These are phyloP conservation scores for Ischnura elegans DNA, from an alignment of 2,888 invertebrate genomes.

Conservation along the genomic window DNA sequence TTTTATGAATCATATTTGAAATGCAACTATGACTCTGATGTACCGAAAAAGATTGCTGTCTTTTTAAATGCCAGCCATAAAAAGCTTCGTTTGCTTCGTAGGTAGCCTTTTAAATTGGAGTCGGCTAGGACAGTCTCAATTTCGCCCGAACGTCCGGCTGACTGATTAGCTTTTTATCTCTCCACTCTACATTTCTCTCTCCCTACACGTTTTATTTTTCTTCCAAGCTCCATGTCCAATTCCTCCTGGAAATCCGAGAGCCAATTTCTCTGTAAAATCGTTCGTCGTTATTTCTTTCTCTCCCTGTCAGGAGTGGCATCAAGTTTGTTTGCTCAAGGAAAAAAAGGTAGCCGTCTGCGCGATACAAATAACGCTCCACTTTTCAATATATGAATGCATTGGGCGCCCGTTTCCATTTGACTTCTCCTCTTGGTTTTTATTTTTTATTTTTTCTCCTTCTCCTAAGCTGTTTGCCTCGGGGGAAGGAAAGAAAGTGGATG, in stretches of 20 bases:
- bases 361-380: slow-evolving; percentile 31
- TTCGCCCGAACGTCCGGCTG: background rate
- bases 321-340: background rate
- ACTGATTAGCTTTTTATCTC: background rate
- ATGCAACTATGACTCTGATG: too few relatives aligned
- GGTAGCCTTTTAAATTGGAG: background rate
- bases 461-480: background rate
- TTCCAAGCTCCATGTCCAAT: background rate
- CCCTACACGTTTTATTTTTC: background rate
- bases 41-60: too few relatives aligned
- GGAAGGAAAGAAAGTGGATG: background rate
- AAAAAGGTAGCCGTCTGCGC: background rate
- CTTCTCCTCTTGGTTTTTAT: too few relatives aligned
- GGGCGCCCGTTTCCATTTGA: background rate
- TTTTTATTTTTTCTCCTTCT: background rate
- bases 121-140: background rate
- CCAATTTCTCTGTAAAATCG: slow-evolving; percentile 25
- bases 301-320: background rate
- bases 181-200: background rate
- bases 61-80: too few relatives aligned
- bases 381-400: slow-evolving; percentile 8
- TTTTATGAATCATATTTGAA: too few relatives aligned
- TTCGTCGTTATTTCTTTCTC: background rate
- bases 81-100: background rate
- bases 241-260: background rate